phyloP scores from a whole-genome alignment of 2,888 invertebrate genomes.

The Clivina fossor region DNA sequence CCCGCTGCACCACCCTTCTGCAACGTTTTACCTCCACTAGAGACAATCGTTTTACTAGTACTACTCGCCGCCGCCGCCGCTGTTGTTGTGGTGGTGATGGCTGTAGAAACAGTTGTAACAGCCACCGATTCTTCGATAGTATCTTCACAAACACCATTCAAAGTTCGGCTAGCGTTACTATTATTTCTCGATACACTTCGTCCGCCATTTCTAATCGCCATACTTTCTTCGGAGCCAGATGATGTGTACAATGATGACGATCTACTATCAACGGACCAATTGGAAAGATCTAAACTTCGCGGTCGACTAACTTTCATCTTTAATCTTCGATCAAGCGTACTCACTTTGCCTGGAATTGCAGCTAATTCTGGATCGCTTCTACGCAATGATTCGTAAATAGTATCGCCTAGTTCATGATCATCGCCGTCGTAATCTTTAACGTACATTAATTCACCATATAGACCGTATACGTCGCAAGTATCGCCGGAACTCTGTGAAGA shows the following conservation, averaged over 20 bases:
- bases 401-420: conserved; percentile 68
- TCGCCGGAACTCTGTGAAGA: conserved; percentile 64
- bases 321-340: conserved; percentile 76
- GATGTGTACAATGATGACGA: conserved; percentile 80
- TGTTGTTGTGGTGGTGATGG: conserved; percentile 39
- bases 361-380: conserved; percentile 84
- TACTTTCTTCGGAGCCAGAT: conserved; percentile 83
- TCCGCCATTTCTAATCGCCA: conserved; percentile 63
- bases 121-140: conserved; percentile 48
- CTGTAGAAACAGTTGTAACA: conserved; percentile 33
- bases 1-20: conserved; percentile 45
- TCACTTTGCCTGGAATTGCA: conserved; percentile 79
- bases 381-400: conserved; percentile 73
- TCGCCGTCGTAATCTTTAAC: conserved; percentile 85
- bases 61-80: conserved; percentile 39
- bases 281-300: conserved; percentile 78
- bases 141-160: conserved; percentile 50
- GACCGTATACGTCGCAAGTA: conserved; percentile 83
- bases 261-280: conserved; percentile 86
- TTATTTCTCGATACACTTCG: conserved; percentile 74
- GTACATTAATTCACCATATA: conserved; percentile 88
- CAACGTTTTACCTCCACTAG: too few species aligned
- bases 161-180: conserved; percentile 70
- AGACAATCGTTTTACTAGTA: too few species aligned
- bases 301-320: conserved; percentile 82